Conservation (phyloP, 1,140 invertebrate species). For the Macrobrachium nipponense region DNA sequence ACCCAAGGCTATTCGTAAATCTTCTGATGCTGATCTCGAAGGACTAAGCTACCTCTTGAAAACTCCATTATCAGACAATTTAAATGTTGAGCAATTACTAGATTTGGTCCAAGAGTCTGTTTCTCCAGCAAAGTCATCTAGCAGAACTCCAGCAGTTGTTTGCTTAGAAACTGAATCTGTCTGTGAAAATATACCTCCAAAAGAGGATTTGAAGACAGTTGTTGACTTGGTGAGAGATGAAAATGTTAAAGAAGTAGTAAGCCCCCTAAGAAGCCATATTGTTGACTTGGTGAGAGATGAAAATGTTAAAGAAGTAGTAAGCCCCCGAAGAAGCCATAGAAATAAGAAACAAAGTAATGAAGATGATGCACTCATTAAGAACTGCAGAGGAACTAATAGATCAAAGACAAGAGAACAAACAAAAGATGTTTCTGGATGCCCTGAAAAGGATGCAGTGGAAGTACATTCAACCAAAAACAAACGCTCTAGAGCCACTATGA, state of each 20-base stretch:
- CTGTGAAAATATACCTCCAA: slow-evolving; percentile 48
- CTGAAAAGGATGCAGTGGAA: not conserved
- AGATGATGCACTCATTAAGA: not conserved
- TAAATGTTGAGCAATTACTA: slow-evolving; percentile 17
- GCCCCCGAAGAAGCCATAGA: not conserved
- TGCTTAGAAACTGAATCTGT: slow-evolving; percentile 19
- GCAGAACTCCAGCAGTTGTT: slow-evolving; percentile 2
- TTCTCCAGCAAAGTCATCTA: not conserved
- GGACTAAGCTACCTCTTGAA: slow-evolving; percentile 3
- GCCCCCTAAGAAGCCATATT: slow-evolving; percentile 31
- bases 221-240: not conserved
- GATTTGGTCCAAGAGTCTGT: slow-evolving; percentile 10
- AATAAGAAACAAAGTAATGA: too few species aligned
- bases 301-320: not conserved
- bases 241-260: not conserved
- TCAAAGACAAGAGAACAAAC: not conserved
- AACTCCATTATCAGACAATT: slow-evolving; percentile 43
- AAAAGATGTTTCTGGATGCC: not conserved
- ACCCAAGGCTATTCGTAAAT: not conserved
- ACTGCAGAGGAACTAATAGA: not conserved
- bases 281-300: not conserved
- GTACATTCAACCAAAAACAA: not conserved
- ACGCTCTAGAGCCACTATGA: not conserved
- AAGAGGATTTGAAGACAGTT: not conserved
- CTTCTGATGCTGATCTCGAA: not conserved